Evolutionary conservation across 2,113 vertebrate species (phyloP).

Genomic region (Strix aluco): DNA sequence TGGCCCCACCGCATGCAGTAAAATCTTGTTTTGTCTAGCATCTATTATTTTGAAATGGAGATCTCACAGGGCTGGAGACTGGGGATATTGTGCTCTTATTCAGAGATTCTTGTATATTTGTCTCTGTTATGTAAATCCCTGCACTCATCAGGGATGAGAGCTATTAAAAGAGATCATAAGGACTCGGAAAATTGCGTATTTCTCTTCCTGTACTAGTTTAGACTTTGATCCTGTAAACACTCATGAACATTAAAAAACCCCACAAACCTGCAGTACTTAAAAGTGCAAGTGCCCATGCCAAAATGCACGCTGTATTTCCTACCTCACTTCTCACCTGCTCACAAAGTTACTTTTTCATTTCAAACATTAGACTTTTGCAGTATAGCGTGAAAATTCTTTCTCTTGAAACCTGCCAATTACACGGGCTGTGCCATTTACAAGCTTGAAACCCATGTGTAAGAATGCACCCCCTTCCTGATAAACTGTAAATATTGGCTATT

Average conservation of each 20-base stretch:
- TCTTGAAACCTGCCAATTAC: neutral
- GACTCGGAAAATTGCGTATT: neutral
- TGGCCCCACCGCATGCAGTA: neutral
- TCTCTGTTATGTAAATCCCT: slow-evolving; percentile 48
- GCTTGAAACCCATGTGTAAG: neutral
- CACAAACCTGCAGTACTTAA: neutral
- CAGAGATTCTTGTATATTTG: neutral
- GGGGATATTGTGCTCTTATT: neutral
- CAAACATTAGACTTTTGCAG: neutral
- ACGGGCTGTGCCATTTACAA: neutral
- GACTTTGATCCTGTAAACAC: neutral
- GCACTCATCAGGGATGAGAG: neutral
- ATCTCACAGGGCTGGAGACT: neutral
- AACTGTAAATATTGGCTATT: neutral
- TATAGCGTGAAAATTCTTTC: neutral
- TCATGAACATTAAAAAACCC: neutral
- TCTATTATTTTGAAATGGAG: neutral
- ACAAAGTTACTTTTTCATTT: neutral
- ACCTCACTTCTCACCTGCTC: neutral
- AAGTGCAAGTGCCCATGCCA: neutral
- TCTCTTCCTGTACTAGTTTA: neutral
- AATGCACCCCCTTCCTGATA: neutral
- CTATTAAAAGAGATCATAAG: slow-evolving; percentile 40
- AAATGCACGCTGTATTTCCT: neutral
- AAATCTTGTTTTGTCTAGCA: neutral